Base-by-base conservation (phyloP, 2,113 vertebrate genomes). In the Notothenia coriiceps region DNA sequence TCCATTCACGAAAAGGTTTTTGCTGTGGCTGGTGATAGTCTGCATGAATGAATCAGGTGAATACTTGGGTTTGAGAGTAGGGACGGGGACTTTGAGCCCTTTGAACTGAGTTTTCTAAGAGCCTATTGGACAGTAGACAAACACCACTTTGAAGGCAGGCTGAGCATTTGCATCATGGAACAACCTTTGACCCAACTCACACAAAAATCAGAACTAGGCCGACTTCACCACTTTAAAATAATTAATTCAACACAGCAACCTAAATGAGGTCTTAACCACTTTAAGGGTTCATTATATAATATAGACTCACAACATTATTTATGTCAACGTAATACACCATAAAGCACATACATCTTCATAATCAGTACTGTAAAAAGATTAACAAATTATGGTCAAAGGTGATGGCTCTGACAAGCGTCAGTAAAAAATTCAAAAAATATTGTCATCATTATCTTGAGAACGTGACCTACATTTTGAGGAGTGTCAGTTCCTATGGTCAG, bases 31-130 rank as follows among this genome's bases (percentile, higher is more conserved):
- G 14, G 49, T 70, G 56, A 55, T n/a, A 46, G 29, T 70, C 56
- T 65, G 40, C 64, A 80, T 83, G 47, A 77, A 79, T 83, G 57
- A 70, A 4, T 51, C 9, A 77, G 63, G 75, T 76, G 71, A 77
- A 59, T 52, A 61, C 35, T 20, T 6, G 20, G 2, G 29, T 17
- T 11, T 29, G 29, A 50, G 56, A 47, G 33, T 6, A 18, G 14
- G 15, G 35, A 33, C 49, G 17, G 46, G 35, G 15, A 1, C 54
- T 10, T n/a, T 56, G 55, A 17, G 56, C 55, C 74, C 59, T 75
- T 69, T 72, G 57, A 72, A 60, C 70, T 11, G 47, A 68, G 29
- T 74, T 54, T 18, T 63, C 12, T 55, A n/a, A 59, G 71, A 43
- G 79, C 60, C 63, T 44, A 18, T 56, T 57, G 57, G 18, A 80